phyloP scores from a whole-genome alignment of 2,797 vertebrate genomes.

The Macropodus opercularis region DNA sequence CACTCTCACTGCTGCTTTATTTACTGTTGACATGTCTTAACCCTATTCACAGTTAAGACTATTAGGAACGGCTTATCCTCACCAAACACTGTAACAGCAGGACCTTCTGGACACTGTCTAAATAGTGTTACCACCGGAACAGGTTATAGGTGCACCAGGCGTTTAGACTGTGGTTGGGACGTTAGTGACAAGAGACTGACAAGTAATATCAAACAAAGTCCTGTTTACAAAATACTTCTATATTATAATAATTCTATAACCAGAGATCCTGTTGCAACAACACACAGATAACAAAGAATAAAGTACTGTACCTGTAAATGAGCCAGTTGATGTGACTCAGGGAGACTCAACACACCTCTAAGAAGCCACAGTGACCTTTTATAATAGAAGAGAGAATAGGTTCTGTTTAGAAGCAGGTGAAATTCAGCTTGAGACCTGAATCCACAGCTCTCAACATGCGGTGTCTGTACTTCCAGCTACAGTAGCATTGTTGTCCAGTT shows the following conservation, averaged over 20 bases:
- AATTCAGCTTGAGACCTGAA: too few relatives aligned
- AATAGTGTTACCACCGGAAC: not conserved
- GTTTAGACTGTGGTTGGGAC: not conserved
- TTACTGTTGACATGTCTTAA: not conserved
- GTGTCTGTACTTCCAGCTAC: too few relatives aligned
- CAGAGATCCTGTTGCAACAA: not conserved
- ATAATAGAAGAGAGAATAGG: not conserved
- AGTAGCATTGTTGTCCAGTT: conserved; percentile 3
- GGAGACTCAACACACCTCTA: not conserved
- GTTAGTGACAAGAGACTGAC: not conserved
- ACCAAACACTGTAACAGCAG: not conserved
- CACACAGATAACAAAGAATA: not conserved
- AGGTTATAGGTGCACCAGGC: not conserved
- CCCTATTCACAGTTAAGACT: conserved; percentile 8
- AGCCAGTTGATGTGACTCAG: not conserved
- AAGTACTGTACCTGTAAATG: not conserved
- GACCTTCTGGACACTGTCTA: not conserved
- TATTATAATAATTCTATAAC: not conserved
- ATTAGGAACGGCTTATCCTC: conserved; percentile 24
- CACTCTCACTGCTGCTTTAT: conserved; percentile 4
- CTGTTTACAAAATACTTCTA: not conserved
- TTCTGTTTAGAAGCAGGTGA: not conserved
- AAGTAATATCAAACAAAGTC: not conserved
- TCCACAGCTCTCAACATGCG: too few relatives aligned
- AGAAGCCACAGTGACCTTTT: not conserved